A percentile compares a stretch with the other conserved stretches of the same genome.
These are phyloP conservation scores for Ceramica pisi DNA, from an alignment of 2,888 invertebrate species.

Conservation along the genomic window DNA sequence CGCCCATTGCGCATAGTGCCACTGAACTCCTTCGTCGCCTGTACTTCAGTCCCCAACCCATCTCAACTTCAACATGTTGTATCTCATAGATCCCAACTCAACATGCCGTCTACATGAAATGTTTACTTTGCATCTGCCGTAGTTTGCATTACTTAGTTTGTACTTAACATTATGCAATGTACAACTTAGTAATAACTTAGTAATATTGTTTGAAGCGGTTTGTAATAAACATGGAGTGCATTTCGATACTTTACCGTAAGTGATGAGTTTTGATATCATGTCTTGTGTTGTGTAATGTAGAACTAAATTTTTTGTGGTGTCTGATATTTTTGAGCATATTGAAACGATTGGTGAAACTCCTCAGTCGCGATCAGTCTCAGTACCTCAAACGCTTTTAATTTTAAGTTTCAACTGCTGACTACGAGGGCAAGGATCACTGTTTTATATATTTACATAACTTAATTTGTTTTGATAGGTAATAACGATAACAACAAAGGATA, in stretches of 20 bases:
- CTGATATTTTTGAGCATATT: not conserved
- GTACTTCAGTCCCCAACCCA: constrained; percentile 11
- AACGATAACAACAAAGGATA: not conserved
- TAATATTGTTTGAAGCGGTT: constrained; percentile 14
- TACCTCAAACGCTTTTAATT: too few relatives aligned
- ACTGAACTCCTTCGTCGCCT: not conserved
- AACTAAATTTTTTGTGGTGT: too few relatives aligned
- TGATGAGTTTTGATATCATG: not conserved
- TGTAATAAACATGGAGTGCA: constrained; percentile 13
- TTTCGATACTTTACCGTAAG: not conserved
- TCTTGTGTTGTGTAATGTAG: not conserved
- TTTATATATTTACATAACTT: not conserved
- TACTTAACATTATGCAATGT: constrained; percentile 16
- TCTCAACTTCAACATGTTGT: constrained; percentile 25
- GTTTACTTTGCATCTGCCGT: constrained; percentile 35
- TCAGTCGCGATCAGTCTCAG: too few relatives aligned
- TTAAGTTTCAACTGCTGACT: not conserved
- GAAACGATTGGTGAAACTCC: too few relatives aligned
- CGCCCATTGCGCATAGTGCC: not conserved
- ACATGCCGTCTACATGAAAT: constrained; percentile 22
- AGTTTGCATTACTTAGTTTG: constrained; percentile 43
- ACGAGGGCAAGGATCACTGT: not conserved
- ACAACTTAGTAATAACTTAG: constrained; percentile 23
- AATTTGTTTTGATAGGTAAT: not conserved
- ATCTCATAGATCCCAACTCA: constrained; percentile 17